A percentile compares a stretch with the other conserved stretches of the same genome.
phyloP scores from a whole-genome alignment of 2,113 vertebrate genomes.

The Hystrix cristata region DNA sequence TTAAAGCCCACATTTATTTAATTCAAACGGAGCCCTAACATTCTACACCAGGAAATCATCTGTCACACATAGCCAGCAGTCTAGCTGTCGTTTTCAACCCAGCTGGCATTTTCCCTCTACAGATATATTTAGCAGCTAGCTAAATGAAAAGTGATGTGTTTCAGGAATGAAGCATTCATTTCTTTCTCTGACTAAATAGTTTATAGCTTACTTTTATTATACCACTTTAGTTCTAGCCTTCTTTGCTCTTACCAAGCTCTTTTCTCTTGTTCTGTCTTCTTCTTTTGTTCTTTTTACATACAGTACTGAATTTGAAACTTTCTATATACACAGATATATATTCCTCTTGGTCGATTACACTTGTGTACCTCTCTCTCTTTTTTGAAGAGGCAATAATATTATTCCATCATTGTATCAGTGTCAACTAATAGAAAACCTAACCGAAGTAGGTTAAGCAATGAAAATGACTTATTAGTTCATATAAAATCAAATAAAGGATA shows the following conservation, averaged over 20 bases:
- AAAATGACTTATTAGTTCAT: neutral
- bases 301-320: neutral
- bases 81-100: slow-evolving; percentile 18
- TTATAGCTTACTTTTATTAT: neutral
- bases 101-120: neutral
- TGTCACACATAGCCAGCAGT: neutral
- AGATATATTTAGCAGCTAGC: neutral
- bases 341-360: neutral
- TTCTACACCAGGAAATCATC: neutral
- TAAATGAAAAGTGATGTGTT: neutral
- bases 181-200: neutral
- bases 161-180: neutral
- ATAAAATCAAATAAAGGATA: slow-evolving; percentile 51
- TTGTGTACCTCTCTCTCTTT: neutral
- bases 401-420: neutral
- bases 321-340: neutral
- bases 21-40: neutral
- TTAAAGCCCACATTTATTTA: neutral
- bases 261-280: neutral
- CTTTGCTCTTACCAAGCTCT: neutral
- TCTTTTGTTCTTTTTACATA: neutral
- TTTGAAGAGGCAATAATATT: neutral
- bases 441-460: neutral
- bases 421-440: neutral
- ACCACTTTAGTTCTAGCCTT: neutral